Evolutionary conservation across 1,140 invertebrate species (phyloP).

Genomic region (Daktulosphaira vitifoliae): DNA sequence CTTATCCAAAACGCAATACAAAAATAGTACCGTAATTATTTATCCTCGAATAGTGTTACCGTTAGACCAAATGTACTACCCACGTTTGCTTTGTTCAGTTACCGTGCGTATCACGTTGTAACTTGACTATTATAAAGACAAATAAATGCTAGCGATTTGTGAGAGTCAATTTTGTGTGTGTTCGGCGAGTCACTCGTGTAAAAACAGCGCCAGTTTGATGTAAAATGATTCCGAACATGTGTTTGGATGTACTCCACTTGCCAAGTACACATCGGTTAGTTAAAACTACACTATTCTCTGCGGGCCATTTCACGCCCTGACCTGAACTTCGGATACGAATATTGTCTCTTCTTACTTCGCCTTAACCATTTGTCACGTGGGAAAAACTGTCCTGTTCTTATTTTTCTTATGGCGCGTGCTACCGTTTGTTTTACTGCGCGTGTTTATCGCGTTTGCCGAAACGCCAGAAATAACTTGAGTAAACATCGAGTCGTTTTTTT

Average conservation of each 20-base stretch:
- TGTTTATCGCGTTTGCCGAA: not conserved
- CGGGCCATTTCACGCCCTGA: no score
- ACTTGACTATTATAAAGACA: no score
- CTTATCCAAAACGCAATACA: no score
- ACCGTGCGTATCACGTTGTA: no score
- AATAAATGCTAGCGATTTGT: not conserved
- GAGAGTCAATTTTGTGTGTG: not conserved
- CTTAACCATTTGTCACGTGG: not conserved
- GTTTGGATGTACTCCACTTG: not conserved
- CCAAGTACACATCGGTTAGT: no score
- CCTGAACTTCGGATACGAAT: no score
- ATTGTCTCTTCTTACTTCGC: no score
- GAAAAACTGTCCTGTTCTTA: not conserved
- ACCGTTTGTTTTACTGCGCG: not conserved
- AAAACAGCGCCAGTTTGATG: not conserved
- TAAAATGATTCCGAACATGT: constrained; percentile 27
- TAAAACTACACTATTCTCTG: no score
- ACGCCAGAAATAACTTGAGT: constrained; percentile 7
- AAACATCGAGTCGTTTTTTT: not conserved
- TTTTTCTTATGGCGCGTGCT: not conserved
- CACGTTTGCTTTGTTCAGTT: no score
- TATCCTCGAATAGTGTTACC: no score
- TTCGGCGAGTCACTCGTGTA: not conserved
- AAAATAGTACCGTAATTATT: no score
- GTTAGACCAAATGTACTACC: no score